phyloP scores from a whole-genome alignment of 2,888 invertebrate genomes.

The Leucania comma region DNA sequence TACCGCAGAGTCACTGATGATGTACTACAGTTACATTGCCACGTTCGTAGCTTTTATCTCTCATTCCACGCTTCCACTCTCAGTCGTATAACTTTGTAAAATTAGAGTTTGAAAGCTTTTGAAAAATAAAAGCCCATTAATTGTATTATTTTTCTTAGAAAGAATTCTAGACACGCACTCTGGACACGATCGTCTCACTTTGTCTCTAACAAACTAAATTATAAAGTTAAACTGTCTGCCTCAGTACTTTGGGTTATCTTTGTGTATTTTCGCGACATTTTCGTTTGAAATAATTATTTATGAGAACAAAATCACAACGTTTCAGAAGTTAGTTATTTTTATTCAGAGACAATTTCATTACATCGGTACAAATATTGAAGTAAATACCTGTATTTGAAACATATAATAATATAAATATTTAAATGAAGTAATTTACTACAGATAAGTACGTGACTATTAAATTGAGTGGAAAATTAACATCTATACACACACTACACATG shows the following conservation, averaged over 20 bases:
- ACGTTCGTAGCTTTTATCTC: background rate
- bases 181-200: slow-evolving; percentile 34
- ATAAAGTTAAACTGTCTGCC: slow-evolving; percentile 37
- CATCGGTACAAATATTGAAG: slow-evolving; percentile 65
- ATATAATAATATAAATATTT: slow-evolving; percentile 54
- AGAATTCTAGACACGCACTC: slow-evolving; percentile 28
- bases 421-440: slow-evolving; percentile 59
- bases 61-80: background rate
- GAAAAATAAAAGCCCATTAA: slow-evolving; percentile 27
- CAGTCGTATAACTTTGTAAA: slow-evolving; percentile 9
- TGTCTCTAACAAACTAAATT: slow-evolving; percentile 46
- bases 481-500: slow-evolving; percentile 73
- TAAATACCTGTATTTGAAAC: slow-evolving; percentile 65
- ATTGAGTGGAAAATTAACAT: slow-evolving; percentile 66
- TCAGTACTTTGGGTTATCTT: slow-evolving; percentile 21
- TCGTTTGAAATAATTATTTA: slow-evolving; percentile 7
- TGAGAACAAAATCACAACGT: slow-evolving; percentile 25
- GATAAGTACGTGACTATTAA: slow-evolving; percentile 49
- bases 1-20: background rate
- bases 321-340: slow-evolving; percentile 64
- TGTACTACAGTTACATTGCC: background rate
- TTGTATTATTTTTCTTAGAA: slow-evolving; percentile 35
- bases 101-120: slow-evolving; percentile 12
- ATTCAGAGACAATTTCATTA: slow-evolving; percentile 67
- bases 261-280: slow-evolving; percentile 14